These are phyloP conservation scores for Corydoras maculifer DNA, from an alignment of 2,113 vertebrate genomes.

Conservation along the genomic window DNA sequence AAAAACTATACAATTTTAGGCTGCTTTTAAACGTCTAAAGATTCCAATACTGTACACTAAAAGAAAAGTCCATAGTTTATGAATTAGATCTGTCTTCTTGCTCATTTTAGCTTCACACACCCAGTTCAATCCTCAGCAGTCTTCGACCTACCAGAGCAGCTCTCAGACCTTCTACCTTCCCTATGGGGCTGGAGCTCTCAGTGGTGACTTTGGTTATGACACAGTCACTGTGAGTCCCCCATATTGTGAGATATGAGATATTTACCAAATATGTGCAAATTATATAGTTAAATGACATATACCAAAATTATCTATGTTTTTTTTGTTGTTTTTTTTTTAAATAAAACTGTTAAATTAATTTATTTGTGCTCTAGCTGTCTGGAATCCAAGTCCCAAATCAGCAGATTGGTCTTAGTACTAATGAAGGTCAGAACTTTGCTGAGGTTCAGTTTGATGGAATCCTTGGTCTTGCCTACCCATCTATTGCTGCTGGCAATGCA, in stretches of 20 bases:
- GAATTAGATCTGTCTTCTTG: neutral
- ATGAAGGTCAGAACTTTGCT: constrained; percentile 48
- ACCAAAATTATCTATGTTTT: neutral
- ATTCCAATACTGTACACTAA: too few species aligned
- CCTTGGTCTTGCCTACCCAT: constrained; percentile 51
- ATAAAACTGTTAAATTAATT: neutral
- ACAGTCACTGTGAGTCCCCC: constrained; percentile 50
- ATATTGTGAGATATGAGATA: neutral
- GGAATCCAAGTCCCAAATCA: constrained; percentile 55
- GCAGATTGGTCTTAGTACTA: constrained; percentile 54
- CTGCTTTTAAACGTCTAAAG: too few species aligned
- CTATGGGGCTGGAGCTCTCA: constrained; percentile 51
- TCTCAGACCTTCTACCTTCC: constrained; percentile 52
- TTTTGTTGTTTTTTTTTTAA: neutral
- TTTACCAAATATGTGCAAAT: too few species aligned
- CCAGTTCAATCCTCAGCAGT: constrained; percentile 52
- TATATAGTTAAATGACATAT: too few species aligned
- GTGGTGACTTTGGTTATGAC: constrained; percentile 56
- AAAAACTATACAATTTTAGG: too few species aligned
- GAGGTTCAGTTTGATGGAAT: constrained; percentile 53
- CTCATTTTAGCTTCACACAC: constrained; percentile 43
- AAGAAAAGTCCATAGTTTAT: too few species aligned
- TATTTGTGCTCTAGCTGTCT: constrained; percentile 56
- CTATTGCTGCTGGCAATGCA: constrained; percentile 42
- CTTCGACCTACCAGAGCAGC: constrained; percentile 47